phyloP scores from a whole-genome alignment of 2,888 invertebrate species.

The Deilephila porcellus region DNA sequence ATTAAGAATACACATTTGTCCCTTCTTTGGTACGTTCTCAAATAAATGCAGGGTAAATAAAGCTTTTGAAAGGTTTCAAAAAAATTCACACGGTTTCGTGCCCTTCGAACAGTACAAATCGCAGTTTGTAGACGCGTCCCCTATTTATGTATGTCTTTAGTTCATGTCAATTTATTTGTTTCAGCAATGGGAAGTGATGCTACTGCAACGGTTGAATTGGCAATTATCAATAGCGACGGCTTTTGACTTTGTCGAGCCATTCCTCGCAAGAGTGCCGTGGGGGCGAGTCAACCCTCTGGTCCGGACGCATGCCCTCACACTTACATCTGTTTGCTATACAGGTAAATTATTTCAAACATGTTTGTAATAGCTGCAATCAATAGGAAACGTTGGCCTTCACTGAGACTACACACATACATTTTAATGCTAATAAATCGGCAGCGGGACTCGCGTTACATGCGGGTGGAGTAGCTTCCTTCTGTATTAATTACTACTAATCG shows the following conservation, averaged over 20 bases:
- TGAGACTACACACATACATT: slow-evolving; percentile 9
- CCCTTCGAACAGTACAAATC: slow-evolving; percentile 50
- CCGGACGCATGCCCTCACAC: slow-evolving; percentile 90
- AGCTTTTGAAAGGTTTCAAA: slow-evolving; percentile 48
- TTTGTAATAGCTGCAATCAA: not conserved
- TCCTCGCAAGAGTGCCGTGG: slow-evolving; percentile 87
- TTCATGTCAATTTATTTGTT: slow-evolving; percentile 57
- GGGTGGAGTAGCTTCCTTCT: slow-evolving; percentile 61
- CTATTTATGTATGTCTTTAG: slow-evolving; percentile 5
- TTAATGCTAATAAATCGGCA: slow-evolving; percentile 10
- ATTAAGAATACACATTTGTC: slow-evolving; percentile 64
- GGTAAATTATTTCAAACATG: slow-evolving; percentile 78
- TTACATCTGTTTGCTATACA: slow-evolving; percentile 91
- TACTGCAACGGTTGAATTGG: slow-evolving; percentile 91
- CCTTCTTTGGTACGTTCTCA: slow-evolving; percentile 56
- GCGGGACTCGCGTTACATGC: slow-evolving; percentile 57
- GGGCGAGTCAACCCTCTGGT: slow-evolving; percentile 85
- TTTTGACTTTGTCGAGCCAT: slow-evolving; percentile 93
- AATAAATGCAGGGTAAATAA: slow-evolving; percentile 46
- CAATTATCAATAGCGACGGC: slow-evolving; percentile 91
- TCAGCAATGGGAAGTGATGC: slow-evolving; percentile 92
- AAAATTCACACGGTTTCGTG: slow-evolving; percentile 64
- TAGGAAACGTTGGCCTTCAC: slow-evolving; percentile 6
- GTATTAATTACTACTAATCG: slow-evolving; percentile 64
- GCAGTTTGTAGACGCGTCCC: slow-evolving; percentile 28